Percentiles rank a stretch among this genome's conserved stretches.
Evolutionary conservation across 2,113 vertebrate species (phyloP).

Genomic region (Marmota monax): DNA sequence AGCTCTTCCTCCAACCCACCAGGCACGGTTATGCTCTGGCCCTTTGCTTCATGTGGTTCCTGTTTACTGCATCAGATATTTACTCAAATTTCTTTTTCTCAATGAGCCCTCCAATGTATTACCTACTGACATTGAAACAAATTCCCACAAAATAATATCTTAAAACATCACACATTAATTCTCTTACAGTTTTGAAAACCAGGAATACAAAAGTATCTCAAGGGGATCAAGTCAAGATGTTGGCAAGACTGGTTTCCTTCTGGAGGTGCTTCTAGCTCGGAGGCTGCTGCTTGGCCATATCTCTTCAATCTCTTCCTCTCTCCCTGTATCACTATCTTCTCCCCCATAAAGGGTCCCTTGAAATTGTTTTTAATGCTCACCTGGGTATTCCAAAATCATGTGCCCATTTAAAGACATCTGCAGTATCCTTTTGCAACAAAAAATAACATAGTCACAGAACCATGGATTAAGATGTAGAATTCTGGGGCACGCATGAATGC

Average conservation of each 20-base stretch:
- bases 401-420: background rate
- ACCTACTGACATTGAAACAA: background rate
- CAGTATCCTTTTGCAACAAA: background rate
- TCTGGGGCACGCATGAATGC: background rate
- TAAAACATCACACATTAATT: background rate
- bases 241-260: background rate
- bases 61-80: background rate
- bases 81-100: background rate
- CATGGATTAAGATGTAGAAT: background rate
- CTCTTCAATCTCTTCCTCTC: background rate
- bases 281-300: background rate
- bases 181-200: background rate
- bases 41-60: no score
- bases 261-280: background rate
- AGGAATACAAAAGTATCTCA: background rate
- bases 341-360: background rate
- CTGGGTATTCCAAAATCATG: no score
- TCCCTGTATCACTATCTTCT: background rate
- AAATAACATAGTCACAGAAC: background rate
- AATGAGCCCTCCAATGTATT: background rate
- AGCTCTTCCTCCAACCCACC: accelerated
- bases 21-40: background rate
- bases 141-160: background rate
- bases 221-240: no score
- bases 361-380: background rate